Evolutionary conservation across 1,140 invertebrate species (phyloP).

Genomic region (Zophobas morio): DNA sequence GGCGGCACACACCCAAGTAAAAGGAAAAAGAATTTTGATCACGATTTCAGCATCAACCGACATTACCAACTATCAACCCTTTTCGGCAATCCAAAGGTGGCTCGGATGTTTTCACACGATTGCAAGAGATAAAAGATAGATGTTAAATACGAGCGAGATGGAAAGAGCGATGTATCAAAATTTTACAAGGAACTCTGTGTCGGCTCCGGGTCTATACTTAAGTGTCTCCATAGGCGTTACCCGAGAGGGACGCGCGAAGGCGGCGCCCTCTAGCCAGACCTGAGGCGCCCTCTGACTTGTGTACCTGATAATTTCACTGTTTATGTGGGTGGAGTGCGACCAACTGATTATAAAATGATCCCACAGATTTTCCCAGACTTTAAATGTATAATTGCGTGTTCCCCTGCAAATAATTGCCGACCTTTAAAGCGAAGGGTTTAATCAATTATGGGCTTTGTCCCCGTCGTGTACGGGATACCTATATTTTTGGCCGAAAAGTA

Average conservation of each 20-base stretch:
- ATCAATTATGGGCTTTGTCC: constrained; percentile 29
- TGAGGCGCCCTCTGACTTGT: constrained; percentile 50
- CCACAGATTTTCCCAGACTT: constrained; percentile 55
- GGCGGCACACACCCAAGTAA: not conserved
- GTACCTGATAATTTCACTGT: constrained; percentile 60
- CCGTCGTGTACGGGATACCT: not conserved
- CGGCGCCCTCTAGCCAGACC: constrained; percentile 56
- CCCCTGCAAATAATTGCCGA: constrained; percentile 40
- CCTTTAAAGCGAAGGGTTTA: constrained; percentile 38
- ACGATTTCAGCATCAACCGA: constrained; percentile 13
- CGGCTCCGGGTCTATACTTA: constrained; percentile 60
- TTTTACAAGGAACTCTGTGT: constrained; percentile 47
- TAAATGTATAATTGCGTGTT: constrained; percentile 55
- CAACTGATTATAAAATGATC: constrained; percentile 54
- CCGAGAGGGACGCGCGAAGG: constrained; percentile 56
- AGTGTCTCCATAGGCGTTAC: constrained; percentile 59
- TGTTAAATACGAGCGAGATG: constrained; percentile 22
- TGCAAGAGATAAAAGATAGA: constrained; percentile 14
- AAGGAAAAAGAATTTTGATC: constrained; percentile 8
- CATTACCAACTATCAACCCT: constrained; percentile 10
- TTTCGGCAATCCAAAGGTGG: constrained; percentile 5
- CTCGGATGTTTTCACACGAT: constrained; percentile 37
- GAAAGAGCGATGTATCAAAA: constrained; percentile 32
- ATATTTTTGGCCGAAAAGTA: not conserved
- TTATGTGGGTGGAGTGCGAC: constrained; percentile 60